phyloP scores from a whole-genome alignment of 2,888 invertebrate genomes.

The Pyrocoelia pectoralis region DNA sequence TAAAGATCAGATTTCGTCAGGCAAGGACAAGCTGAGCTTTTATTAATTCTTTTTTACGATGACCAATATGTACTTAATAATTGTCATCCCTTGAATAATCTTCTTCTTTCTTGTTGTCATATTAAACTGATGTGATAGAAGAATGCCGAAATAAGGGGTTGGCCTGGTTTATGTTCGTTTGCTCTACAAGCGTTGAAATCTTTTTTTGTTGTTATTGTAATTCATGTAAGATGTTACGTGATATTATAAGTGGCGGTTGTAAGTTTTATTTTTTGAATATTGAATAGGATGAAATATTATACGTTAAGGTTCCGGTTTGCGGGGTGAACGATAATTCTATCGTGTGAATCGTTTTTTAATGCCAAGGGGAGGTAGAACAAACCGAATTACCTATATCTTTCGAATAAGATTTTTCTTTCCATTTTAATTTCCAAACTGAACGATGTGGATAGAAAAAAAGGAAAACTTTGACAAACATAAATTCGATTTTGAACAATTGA shows the following conservation, averaged over 20 bases:
- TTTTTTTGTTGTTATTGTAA: conserved; percentile 32
- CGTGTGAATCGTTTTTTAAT: conserved; percentile 13
- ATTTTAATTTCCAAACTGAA: conserved; percentile 4
- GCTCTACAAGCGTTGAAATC: conserved; percentile 25
- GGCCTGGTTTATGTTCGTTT: conserved; percentile 30
- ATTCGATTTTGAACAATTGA: conserved; percentile 30
- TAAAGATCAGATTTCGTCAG: conserved; percentile 31
- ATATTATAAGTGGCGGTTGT: conserved; percentile 35
- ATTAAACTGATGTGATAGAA: neutral
- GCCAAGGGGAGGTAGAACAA: neutral
- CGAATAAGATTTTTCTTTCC: conserved; percentile 3
- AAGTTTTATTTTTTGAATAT: conserved; percentile 28
- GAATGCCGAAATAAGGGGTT: conserved; percentile 19
- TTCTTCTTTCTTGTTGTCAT: conserved; percentile 4
- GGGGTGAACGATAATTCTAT: neutral
- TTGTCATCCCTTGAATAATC: conserved; percentile 17
- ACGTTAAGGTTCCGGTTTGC: conserved; percentile 9
- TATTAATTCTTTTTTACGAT: conserved; percentile 32
- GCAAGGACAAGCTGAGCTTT: conserved; percentile 30
- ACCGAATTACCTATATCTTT: neutral
- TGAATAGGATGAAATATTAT: conserved; percentile 26
- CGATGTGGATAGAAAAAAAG: conserved; percentile 2
- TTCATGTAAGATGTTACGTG: conserved; percentile 34
- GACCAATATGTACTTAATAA: conserved; percentile 13
- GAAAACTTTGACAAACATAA: neutral